A percentile compares a stretch with the other conserved stretches of the same genome.
Evolutionary conservation across 2,797 vertebrate species (phyloP).

Genomic region (Hyperoplus lanceolatus): DNA sequence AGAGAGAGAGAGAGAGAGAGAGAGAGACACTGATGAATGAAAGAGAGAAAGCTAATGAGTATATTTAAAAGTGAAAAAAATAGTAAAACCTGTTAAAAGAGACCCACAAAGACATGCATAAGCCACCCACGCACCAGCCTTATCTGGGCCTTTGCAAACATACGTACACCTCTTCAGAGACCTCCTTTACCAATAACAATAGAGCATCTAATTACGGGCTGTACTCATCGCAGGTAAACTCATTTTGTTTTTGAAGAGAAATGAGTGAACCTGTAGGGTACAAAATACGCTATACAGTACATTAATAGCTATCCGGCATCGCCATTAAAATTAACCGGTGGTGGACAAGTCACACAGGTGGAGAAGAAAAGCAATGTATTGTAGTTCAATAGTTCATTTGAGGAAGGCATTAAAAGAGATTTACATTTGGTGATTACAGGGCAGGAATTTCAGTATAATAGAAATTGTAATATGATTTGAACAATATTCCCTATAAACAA

Average conservation of each 20-base stretch:
- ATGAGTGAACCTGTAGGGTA: slow-evolving; percentile 32
- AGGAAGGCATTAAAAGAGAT: slow-evolving; percentile 14
- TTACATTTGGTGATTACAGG: slow-evolving; percentile 31
- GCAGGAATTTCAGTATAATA: slow-evolving; percentile 6
- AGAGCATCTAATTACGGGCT: slow-evolving; percentile 56
- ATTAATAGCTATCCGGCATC: slow-evolving; percentile 13
- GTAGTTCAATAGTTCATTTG: neutral
- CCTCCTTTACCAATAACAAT: slow-evolving; percentile 54
- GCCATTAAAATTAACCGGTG: slow-evolving; percentile 7
- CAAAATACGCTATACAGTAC: slow-evolving; percentile 15
- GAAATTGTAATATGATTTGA: too few species aligned
- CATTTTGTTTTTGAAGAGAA: slow-evolving; percentile 49
- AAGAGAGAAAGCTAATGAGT: slow-evolving; percentile 32
- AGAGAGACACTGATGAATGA: slow-evolving; percentile 6
- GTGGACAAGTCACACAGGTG: slow-evolving; percentile 11
- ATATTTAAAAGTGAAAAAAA: slow-evolving; percentile 60
- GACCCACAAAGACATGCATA: slow-evolving; percentile 34
- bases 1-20: slow-evolving; percentile 17
- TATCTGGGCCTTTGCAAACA: slow-evolving; percentile 48
- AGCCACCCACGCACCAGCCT: slow-evolving; percentile 46
- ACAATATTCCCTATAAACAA: neutral
- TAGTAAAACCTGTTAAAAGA: slow-evolving; percentile 27
- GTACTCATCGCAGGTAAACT: slow-evolving; percentile 44
- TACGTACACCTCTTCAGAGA: slow-evolving; percentile 24
- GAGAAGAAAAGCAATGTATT: neutral